A percentile compares a stretch with the other conserved stretches of the same genome.
These are phyloP conservation scores for Sus cebifrons DNA, from an alignment of 2,797 vertebrate genomes.

Conservation along the genomic window DNA sequence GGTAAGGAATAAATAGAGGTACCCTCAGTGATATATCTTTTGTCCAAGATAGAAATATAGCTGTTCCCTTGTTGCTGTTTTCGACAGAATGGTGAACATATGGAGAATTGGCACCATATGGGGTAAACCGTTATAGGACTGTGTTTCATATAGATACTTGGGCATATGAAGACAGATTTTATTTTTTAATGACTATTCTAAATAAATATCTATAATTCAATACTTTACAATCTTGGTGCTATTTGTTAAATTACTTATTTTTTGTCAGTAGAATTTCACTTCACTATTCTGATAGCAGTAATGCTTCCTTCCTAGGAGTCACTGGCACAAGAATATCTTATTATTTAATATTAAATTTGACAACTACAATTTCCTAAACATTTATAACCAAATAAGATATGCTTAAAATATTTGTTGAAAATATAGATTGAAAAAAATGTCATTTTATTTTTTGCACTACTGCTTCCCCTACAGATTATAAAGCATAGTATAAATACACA, in stretches of 20 bases:
- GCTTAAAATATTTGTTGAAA: background rate
- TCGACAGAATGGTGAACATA: background rate
- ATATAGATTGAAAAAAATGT: background rate
- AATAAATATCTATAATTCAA: background rate
- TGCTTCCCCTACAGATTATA: background rate
- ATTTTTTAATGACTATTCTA: background rate
- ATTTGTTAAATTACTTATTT: conserved; percentile 3
- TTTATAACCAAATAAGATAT: conserved; percentile 15
- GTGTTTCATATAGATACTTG: background rate
- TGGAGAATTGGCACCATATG: background rate
- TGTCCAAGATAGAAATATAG: background rate
- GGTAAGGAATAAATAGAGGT: background rate
- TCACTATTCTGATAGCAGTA: conserved; percentile 23
- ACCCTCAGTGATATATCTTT: background rate
- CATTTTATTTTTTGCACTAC: background rate
- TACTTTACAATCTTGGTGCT: background rate
- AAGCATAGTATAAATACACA: background rate
- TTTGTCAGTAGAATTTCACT: background rate
- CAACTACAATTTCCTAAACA: conserved; percentile 11
- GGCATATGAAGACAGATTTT: background rate
- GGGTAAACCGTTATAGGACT: background rate
- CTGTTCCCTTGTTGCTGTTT: background rate
- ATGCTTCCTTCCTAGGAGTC: background rate
- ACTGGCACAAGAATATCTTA: background rate
- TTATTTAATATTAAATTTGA: conserved; percentile 25